A percentile compares a stretch with the other conserved stretches of the same genome.
Conservation (phyloP, 2,888 invertebrate species). For the Piscicola geometra region DNA sequence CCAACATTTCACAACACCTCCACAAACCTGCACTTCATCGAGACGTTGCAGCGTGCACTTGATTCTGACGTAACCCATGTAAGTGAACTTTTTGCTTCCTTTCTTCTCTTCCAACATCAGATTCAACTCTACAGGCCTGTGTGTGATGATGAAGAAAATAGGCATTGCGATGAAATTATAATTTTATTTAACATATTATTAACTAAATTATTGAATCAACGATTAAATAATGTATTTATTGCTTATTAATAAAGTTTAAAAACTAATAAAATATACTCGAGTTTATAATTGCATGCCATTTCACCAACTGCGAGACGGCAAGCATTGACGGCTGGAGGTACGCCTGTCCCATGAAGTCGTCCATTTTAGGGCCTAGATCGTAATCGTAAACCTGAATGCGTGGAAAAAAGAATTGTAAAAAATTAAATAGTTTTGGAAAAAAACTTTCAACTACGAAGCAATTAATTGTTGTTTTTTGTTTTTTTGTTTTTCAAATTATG, state of each 20-base stretch:
- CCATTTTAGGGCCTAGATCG: constrained; percentile 26
- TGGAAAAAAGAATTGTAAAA: background rate
- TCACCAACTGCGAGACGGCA: constrained; percentile 20
- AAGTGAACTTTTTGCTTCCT: constrained; percentile 59
- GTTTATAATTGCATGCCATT: too few relatives aligned
- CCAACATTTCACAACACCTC: too few relatives aligned
- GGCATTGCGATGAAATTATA: too few relatives aligned
- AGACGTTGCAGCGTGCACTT: constrained; percentile 67
- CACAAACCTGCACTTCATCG: background rate
- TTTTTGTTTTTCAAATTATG: too few relatives aligned
- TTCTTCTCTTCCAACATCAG: constrained; percentile 64
- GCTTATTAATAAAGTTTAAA: too few relatives aligned
- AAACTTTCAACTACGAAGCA: background rate
- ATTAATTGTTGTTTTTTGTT: constrained; percentile 10
- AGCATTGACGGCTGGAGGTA: constrained; percentile 32
- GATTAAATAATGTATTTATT: too few relatives aligned
- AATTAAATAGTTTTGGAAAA: background rate
- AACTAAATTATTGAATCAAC: too few relatives aligned
- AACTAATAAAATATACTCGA: too few relatives aligned
- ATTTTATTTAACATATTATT: too few relatives aligned
- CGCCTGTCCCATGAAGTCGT: constrained; percentile 35
- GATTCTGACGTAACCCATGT: constrained; percentile 77
- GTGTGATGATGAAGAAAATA: too few relatives aligned
- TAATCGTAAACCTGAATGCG: constrained; percentile 26
- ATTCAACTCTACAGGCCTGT: constrained; percentile 66